Percentiles rank a stretch among this genome's conserved stretches.
These are phyloP conservation scores for Stenichneumon culpator DNA, from an alignment of 2,888 invertebrate species.

Conservation along the genomic window DNA sequence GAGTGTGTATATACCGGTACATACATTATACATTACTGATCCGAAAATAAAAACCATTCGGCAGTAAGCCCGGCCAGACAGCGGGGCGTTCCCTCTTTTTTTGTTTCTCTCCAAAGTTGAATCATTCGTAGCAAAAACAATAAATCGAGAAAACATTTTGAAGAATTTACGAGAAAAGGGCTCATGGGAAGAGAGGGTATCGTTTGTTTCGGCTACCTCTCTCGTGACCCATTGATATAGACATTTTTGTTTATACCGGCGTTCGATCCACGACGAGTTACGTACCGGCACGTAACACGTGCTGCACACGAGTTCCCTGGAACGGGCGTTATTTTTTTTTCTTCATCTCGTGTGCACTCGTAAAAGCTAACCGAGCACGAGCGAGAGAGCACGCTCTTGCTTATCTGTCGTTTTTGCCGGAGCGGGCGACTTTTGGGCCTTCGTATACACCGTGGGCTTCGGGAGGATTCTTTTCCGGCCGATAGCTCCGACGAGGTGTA, in stretches of 20 bases:
- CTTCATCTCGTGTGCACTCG: neutral
- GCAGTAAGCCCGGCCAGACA: neutral
- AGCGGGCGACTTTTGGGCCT: slow-evolving; percentile 34
- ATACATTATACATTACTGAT: slow-evolving; percentile 59
- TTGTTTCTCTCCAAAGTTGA: neutral
- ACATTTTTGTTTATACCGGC: neutral
- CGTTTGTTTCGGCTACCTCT: neutral
- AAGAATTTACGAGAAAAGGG: slow-evolving; percentile 10
- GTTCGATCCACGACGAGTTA: neutral
- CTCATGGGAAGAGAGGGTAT: neutral
- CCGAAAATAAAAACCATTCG: slow-evolving; percentile 55
- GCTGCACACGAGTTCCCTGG: neutral
- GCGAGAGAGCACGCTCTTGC: slow-evolving; percentile 40
- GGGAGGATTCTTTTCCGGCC: slow-evolving; percentile 64
- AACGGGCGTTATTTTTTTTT: neutral
- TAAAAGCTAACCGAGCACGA: slow-evolving; percentile 55
- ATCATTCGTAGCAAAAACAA: neutral
- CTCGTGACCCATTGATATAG: too few relatives aligned
- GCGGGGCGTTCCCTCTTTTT: neutral
- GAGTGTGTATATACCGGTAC: slow-evolving; percentile 9
- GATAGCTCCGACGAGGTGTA: slow-evolving; percentile 60
- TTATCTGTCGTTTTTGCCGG: slow-evolving; percentile 60
- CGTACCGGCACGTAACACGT: neutral
- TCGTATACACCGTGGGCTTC: slow-evolving; percentile 34
- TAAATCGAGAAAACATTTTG: slow-evolving; percentile 6